Base-by-base conservation (phyloP, 2,113 vertebrate species). In the Hipposideros armiger region DNA sequence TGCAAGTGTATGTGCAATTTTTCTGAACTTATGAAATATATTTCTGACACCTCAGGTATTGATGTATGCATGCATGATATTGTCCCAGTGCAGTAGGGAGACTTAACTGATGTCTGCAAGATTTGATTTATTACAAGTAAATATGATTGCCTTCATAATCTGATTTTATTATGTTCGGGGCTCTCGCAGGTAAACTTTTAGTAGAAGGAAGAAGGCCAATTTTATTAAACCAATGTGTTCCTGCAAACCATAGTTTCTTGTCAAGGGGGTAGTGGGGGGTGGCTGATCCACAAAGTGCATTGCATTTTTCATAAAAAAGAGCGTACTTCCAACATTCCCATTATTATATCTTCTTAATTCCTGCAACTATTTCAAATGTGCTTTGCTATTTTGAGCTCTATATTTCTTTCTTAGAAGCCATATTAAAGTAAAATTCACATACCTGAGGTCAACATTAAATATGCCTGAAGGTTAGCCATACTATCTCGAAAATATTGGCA, bases 41-140 rank as follows among this genome's bases (percentile, higher is more conserved):
- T 98, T 98, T 98, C 98, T 98, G 98, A 98, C 98, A 98, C 97
- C 96, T 98, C 98, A 97, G 97, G 97, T 99, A 98, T 98, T 98
- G 98, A 99, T 98, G 97, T 98, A 98, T 99, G 98, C 98, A 98
- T 70, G 98, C 19, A 17, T 14, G 92, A 98, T 98, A 99, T 98
- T 98, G 98, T 98, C 98, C 98, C 98, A 98, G 97, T 98, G 98
- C 98, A 98, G 98, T 98, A 98, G 98, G 95, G 98, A 99, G 98
- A 98, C 98, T 98, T 99, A 99, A 99, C 98, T 98, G 98, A 99
- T 99, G 98, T 98, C 99, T 99, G 99, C 98, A 99, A 99, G 99
- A 99, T 99, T 99, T 99, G 99, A 99, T 99, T 99, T 99, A 99
- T 99, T 99, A 99, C 99, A 99, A 99, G 99, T 99, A 99, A 99